phyloP scores from a whole-genome alignment of 2,888 invertebrate genomes.

The Noctua janthe region DNA sequence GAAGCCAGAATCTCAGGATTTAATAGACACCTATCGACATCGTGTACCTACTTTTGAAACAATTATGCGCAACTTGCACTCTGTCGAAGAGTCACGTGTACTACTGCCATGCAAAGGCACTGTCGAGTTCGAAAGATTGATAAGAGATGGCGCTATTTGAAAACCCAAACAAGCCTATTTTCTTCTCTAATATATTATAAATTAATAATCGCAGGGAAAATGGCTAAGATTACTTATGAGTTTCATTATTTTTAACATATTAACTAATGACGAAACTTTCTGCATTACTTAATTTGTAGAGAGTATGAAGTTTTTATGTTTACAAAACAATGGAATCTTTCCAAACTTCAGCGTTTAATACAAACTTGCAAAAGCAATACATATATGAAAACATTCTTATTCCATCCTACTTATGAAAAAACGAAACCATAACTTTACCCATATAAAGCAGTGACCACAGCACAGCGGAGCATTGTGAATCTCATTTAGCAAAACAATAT shows the following conservation, averaged over 20 bases:
- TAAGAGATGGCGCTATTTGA: constrained; percentile 42
- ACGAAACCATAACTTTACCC: not conserved
- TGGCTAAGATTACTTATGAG: not conserved
- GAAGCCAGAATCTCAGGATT: not conserved
- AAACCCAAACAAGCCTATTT: not conserved
- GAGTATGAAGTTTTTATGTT: too few relatives aligned
- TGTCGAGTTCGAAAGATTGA: not conserved
- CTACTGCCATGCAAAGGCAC: not conserved
- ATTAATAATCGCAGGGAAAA: not conserved
- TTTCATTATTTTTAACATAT: not conserved
- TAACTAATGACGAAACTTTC: not conserved
- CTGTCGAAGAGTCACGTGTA: not conserved
- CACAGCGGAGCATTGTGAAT: not conserved
- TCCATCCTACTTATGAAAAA: not conserved
- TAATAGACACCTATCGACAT: not conserved
- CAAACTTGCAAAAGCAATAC: not conserved
- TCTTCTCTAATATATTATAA: too few relatives aligned
- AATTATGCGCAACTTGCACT: not conserved
- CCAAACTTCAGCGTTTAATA: not conserved
- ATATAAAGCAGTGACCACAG: not conserved
- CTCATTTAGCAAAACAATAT: not conserved
- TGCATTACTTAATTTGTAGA: not conserved
- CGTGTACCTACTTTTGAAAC: not conserved
- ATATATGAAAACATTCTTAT: not conserved
- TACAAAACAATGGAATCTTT: not conserved